Base-by-base conservation (phyloP, 2,888 invertebrate species). In the Mesochorus sp. region DNA sequence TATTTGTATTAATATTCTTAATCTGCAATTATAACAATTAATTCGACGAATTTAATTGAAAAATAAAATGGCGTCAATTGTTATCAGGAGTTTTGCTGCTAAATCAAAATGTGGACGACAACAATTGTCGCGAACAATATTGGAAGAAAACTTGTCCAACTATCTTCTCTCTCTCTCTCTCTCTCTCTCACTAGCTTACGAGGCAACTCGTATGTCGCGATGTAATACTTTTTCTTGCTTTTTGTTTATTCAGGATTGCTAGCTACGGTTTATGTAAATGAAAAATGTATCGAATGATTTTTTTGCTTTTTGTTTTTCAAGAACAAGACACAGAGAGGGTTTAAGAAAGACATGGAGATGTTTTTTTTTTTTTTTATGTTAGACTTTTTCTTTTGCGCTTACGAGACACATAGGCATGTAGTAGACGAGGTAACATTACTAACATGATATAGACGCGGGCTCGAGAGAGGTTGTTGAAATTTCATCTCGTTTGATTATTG, bases 401-500 rank as follows among this genome's bases (percentile, higher is more conserved):
- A 76, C 67, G 76, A 82, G 82, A 79, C 80, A 80, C 37, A 37
- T 81, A 82, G 81, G 81, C 82, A 42, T 83, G 82, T 76, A 82
- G n/a, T n/a, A n/a, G n/a, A n/a, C 78, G 80, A 80, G 70, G 75
- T 81, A 80, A 83, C 75, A 80, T 81, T 80, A 79, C 70, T 79
- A 67, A 80, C 74, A 74, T 80, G 76, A 80, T 74, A 83, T 82
- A 76, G 82, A 82, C 79, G 81, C 76, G 78, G 81, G 74, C 80
- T 80, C 81, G 62, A 78, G 53, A 74, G 39, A 79, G 66, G 78
- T 51, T 72, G 64, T 64, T 28, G 71, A 53, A 75, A 75, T 68
- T 79, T 81, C 26, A 51, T 67, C 51, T 49, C 72, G 75, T 76
- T 51, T 68, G 24, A 53, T 53, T 72, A 42, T 59, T 61, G 39